phyloP scores from a whole-genome alignment of 2,888 invertebrate species.

The Drosophila koepferae region DNA sequence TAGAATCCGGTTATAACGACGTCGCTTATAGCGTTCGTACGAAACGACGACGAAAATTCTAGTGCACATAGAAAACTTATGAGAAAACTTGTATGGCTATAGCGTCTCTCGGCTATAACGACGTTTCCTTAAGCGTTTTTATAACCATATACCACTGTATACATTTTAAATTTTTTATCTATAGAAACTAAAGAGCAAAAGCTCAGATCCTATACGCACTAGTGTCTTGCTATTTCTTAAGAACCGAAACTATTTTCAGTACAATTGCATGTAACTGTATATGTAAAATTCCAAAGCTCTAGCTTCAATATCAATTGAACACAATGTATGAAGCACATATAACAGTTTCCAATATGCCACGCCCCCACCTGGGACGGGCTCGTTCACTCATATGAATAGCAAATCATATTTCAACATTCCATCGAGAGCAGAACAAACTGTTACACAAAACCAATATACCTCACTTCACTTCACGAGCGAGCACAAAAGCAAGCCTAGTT shows the following conservation, averaged over 20 bases:
- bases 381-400: no score
- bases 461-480: neutral
- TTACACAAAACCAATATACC: conserved; percentile 3
- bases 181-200: neutral
- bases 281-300: neutral
- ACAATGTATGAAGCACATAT: neutral
- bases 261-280: neutral
- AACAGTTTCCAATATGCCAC: neutral
- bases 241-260: neutral
- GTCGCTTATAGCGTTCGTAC: no score
- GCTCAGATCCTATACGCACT: neutral
- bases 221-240: neutral
- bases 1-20: no score
- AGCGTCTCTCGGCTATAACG: no score
- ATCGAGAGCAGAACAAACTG: no score
- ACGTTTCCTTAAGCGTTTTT: no score
- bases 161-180: neutral
- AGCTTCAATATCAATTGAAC: neutral
- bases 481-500: neutral
- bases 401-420: neutral
- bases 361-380: neutral
- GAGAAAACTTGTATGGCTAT: no score
- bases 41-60: no score
- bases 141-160: no score
- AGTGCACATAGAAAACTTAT: no score